Evolutionary conservation across 2,888 invertebrate genomes (phyloP).

Genomic region (Drosophila incognita): DNA sequence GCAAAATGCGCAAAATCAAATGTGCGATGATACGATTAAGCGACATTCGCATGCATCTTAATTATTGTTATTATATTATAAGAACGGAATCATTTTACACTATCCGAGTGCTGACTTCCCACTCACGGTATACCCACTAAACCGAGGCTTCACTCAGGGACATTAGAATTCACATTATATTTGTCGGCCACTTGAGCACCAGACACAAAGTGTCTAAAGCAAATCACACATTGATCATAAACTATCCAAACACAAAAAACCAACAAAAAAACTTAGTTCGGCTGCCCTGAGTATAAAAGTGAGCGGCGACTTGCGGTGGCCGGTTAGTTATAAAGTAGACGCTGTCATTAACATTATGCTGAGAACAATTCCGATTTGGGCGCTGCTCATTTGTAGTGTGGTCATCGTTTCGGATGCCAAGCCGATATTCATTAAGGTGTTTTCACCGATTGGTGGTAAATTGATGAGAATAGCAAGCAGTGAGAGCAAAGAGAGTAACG

Average conservation of each 20-base stretch:
- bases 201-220: conserved; percentile 40
- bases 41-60: conserved; percentile 47
- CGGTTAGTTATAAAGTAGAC: conserved; percentile 47
- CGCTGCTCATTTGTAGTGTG: conserved; percentile 46
- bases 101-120: conserved; percentile 16
- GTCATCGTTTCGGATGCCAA: conserved; percentile 48
- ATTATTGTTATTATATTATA: conserved; percentile 18
- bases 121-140: conserved; percentile 12
- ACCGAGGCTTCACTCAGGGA: conserved; percentile 28
- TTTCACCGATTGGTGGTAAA: conserved; percentile 61
- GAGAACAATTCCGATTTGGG: conserved; percentile 61
- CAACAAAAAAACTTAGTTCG: conserved; percentile 5
- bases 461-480: neutral
- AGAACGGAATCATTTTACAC: neutral
- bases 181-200: conserved; percentile 62
- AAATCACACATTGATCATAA: conserved; percentile 56
- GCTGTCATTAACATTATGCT: conserved; percentile 44
- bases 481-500: neutral
- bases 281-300: conserved; percentile 62
- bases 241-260: conserved; percentile 44
- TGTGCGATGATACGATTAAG: conserved; percentile 24
- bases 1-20: conserved; percentile 24
- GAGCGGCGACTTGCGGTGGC: conserved; percentile 41
- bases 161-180: conserved; percentile 44
- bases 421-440: conserved; percentile 63